Conservation (phyloP, 2,797 vertebrate genomes). For the Alfaro cultratus region DNA sequence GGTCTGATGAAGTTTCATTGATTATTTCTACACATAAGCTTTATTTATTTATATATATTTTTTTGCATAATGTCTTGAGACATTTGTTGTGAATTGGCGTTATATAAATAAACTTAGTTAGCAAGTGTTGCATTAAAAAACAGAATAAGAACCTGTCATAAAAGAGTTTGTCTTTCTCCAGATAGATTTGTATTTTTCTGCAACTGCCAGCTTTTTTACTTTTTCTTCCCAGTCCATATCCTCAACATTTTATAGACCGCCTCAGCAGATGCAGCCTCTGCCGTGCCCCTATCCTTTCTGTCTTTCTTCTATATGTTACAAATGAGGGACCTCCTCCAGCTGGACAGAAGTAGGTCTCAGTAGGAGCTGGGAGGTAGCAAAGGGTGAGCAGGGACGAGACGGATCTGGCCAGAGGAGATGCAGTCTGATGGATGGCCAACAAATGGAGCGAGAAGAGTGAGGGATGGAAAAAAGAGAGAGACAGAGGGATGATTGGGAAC, state of each 20-base stretch:
- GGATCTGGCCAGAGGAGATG: constrained; percentile 69
- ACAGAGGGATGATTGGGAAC: constrained; percentile 50
- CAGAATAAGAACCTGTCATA: neutral
- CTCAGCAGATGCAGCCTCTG: constrained; percentile 36
- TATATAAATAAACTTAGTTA: neutral
- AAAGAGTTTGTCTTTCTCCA: neutral
- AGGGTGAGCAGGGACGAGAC: constrained; percentile 55
- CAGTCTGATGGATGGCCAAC: constrained; percentile 67
- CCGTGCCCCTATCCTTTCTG: neutral
- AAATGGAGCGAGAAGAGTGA: constrained; percentile 29
- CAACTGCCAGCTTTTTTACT: neutral
- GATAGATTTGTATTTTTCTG: neutral
- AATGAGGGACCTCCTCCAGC: constrained; percentile 69
- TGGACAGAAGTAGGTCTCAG: constrained; percentile 78
- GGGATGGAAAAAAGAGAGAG: constrained; percentile 26
- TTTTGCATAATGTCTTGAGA: neutral
- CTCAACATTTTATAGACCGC: constrained; percentile 32
- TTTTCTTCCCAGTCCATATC: constrained; percentile 6
- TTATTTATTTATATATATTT: neutral
- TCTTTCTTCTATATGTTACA: constrained; percentile 58
- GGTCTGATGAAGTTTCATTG: neutral
- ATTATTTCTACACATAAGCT: neutral
- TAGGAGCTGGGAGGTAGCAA: constrained; percentile 57
- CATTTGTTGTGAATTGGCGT: neutral
- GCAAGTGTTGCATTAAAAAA: neutral